Conservation (phyloP, 2,888 invertebrate species). For the Uropetala carovei region DNA sequence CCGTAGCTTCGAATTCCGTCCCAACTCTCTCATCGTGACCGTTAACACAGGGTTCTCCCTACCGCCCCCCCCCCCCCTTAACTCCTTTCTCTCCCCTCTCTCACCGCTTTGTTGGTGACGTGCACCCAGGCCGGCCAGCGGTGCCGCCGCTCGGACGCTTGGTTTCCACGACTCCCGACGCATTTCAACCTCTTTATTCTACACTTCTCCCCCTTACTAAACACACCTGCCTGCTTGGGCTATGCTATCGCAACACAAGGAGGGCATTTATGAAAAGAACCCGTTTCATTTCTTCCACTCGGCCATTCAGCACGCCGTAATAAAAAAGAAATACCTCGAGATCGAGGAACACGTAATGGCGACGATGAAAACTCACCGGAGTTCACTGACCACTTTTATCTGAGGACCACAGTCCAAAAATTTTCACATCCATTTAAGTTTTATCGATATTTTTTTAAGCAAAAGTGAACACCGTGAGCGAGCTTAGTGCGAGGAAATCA, state of each 20-base stretch:
- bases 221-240: not conserved
- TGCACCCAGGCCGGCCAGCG: not conserved
- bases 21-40: not conserved
- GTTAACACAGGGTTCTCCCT: not conserved
- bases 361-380: not conserved
- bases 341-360: not conserved
- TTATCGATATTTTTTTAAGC: not conserved
- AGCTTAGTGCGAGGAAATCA: slow-evolving; percentile 4
- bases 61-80: not conserved
- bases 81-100: too few species aligned
- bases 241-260: not conserved
- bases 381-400: not conserved
- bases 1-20: not conserved
- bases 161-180: not conserved
- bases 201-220: too few species aligned
- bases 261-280: too few species aligned
- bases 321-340: not conserved
- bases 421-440: not conserved
- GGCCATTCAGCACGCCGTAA: too few species aligned
- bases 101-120: not conserved
- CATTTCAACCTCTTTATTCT: not conserved
- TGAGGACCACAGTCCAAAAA: not conserved
- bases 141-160: not conserved
- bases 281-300: not conserved
- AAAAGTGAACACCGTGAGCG: not conserved